A percentile compares a stretch with the other conserved stretches of the same genome.
Evolutionary conservation across 2,888 invertebrate genomes (phyloP).

Genomic region (Parelbella ahira): DNA sequence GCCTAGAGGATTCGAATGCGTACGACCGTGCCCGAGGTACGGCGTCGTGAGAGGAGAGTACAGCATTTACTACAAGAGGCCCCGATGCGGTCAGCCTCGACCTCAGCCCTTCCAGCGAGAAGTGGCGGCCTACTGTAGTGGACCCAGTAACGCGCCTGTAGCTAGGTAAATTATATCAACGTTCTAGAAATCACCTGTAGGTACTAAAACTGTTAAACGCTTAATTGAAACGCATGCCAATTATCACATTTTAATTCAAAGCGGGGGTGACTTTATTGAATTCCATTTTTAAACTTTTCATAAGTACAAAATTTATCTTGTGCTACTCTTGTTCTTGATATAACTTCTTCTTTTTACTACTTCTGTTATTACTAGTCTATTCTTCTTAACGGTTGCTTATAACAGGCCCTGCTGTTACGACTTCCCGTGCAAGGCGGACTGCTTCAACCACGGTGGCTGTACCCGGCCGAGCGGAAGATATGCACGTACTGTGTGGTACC

Average conservation of each 20-base stretch:
- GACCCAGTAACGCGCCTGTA: constrained; percentile 56
- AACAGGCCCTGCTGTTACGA: constrained; percentile 73
- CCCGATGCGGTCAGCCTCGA: constrained; percentile 64
- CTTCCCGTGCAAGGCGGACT: constrained; percentile 69
- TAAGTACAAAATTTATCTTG: too few relatives aligned
- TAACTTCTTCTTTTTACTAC: too few relatives aligned
- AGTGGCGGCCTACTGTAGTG: constrained; percentile 42
- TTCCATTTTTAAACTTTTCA: too few relatives aligned
- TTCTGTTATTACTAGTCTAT: too few relatives aligned
- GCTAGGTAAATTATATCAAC: constrained; percentile 49
- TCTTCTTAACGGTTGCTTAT: too few relatives aligned
- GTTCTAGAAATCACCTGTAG: too few relatives aligned
- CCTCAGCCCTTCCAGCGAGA: constrained; percentile 64
- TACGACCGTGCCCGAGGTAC: constrained; percentile 49
- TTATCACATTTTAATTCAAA: too few relatives aligned
- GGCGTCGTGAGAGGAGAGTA: constrained; percentile 59
- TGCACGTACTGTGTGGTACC: constrained; percentile 67
- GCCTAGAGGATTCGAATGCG: constrained; percentile 57
- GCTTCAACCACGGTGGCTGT: constrained; percentile 69
- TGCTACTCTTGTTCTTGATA: too few relatives aligned
- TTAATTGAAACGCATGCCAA: too few relatives aligned
- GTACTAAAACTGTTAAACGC: too few relatives aligned
- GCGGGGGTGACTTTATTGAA: too few relatives aligned
- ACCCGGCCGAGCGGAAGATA: constrained; percentile 70
- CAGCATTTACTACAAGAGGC: constrained; percentile 65